Evolutionary conservation across 2,113 vertebrate species (phyloP), one percentile per base, ranked within the genome.

Genomic region (Lagenorhynchus albirostris): DNA sequence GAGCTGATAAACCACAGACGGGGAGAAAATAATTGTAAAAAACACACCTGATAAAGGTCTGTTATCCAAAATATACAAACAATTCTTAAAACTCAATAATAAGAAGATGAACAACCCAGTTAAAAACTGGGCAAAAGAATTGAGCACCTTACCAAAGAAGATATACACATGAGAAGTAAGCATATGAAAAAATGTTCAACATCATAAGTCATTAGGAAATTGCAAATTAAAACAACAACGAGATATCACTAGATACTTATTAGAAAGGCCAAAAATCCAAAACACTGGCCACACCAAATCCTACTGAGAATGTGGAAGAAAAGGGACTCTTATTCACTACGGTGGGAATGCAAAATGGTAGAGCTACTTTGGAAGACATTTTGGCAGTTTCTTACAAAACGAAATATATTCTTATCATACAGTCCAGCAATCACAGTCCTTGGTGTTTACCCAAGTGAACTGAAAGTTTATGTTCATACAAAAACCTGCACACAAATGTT

Each of bases 311-410:
- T 50, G 65, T 25, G 38, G 63, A 79, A 65, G 63, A 93, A 95
- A 1, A 62, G 58, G 18, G 58, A 44, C 33, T 50, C 26, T 67
- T 6, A 68, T 26, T 68, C 36, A 85, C 1, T 60, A 33, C n/a
- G 5, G 36, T 14, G 15, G 81, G 31, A 84, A 60, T 65, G 50
- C 15, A 88, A 82, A 92, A 76, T 20, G 6, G 41, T 44, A 62
- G 0, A 55, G 68, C 41, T 44, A 47, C 41, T 70, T 70, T 33
- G 67, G 90, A 96, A 87, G 25, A 76, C 33, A 38, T n/a, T 62
- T 81, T 84, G 92, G 82, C 41, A 74, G 36, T 71, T 94, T 96
- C 41, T 79, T 89, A 79, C 11, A 70, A 96, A 81, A 63, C 62
- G 36, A 85, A 84, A 79, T 44, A 94, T 76, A 82, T 38, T 58